These are phyloP conservation scores for Heliconius ismenius DNA, from an alignment of 2,888 invertebrate species.

Conservation along the genomic window DNA sequence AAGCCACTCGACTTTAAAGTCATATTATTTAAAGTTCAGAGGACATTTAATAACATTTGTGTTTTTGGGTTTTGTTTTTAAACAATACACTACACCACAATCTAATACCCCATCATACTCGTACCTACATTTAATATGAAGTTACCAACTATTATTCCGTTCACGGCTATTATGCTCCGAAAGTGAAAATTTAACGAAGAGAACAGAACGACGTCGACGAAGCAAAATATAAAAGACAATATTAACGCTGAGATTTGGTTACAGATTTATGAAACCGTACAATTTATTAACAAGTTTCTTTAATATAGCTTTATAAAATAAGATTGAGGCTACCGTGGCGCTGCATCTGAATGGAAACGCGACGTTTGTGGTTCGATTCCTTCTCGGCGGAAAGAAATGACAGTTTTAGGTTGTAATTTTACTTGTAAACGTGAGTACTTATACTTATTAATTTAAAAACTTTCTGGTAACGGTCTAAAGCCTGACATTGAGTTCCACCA, in stretches of 20 bases:
- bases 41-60: too few species aligned
- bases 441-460: too few species aligned
- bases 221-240: constrained; percentile 12
- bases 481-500: too few species aligned
- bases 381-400: too few species aligned
- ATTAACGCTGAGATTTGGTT: constrained; percentile 10
- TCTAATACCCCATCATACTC: not conserved
- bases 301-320: not conserved
- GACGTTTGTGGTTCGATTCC: not conserved
- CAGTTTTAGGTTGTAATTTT: too few species aligned
- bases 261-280: constrained; percentile 5
- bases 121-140: not conserved
- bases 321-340: not conserved
- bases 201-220: not conserved
- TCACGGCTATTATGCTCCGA: not conserved
- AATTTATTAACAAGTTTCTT: not conserved
- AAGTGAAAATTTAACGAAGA: constrained; percentile 21
- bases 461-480: too few species aligned
- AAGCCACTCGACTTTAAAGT: too few species aligned
- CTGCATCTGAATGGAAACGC: too few species aligned
- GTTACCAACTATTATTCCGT: not conserved
- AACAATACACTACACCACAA: not conserved
- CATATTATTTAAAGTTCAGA: too few species aligned
- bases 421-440: too few species aligned
- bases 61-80: too few species aligned